phyloP scores from a whole-genome alignment of 2,113 vertebrate species.

The Eurypyga helias region DNA sequence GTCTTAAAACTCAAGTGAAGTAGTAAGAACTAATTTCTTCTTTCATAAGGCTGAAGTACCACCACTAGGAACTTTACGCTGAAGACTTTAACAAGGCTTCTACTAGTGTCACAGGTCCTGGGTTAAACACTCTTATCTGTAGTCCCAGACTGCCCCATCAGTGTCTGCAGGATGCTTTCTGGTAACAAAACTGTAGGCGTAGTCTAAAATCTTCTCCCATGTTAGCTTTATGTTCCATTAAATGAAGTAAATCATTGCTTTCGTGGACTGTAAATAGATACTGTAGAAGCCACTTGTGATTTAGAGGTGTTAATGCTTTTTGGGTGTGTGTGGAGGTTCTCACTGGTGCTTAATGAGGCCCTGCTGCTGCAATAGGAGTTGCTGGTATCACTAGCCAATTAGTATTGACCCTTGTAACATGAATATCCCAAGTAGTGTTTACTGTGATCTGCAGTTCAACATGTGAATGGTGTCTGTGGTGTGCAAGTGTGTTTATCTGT shows the following conservation, averaged over 20 bases:
- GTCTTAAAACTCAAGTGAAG: not conserved
- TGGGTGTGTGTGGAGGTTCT: not conserved
- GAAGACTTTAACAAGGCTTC: not conserved
- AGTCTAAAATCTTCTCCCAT: not conserved
- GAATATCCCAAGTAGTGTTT: fast-evolving
- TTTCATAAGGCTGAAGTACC: not conserved
- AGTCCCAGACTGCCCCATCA: not conserved
- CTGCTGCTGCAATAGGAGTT: not conserved
- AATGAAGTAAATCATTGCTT: not conserved
- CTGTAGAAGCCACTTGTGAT: not conserved
- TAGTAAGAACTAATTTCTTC: not conserved
- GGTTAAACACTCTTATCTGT: not conserved
- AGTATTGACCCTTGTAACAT: not conserved
- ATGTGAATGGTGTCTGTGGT: not conserved
- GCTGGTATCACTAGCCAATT: not conserved
- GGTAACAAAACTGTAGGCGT: not conserved
- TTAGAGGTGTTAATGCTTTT: not conserved
- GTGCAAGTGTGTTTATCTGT: not conserved
- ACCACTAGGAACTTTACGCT: not conserved
- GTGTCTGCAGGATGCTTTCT: not conserved
- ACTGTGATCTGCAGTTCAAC: not conserved
- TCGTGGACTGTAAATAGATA: not conserved
- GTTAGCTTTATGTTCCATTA: not conserved
- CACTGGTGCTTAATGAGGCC: not conserved
- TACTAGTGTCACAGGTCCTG: fast-evolving